Base-by-base conservation (phyloP, 2,797 vertebrate genomes). In the Phylloscopus collybita region DNA sequence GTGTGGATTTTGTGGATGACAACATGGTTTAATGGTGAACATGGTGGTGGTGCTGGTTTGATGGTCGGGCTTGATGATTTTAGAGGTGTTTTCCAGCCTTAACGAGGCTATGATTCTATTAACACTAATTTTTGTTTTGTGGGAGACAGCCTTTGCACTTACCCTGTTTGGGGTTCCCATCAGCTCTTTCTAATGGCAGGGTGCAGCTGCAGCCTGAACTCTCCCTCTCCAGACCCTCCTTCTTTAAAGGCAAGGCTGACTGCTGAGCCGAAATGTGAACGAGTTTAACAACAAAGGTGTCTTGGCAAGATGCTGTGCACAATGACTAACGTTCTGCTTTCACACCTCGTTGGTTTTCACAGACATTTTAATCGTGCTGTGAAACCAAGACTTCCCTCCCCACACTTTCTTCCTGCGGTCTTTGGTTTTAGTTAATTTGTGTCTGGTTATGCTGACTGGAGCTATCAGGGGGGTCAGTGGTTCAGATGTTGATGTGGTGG, bases 301-400 rank as follows among this genome's bases (percentile, higher is more conserved):
- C 85, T 70, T 70, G 67, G 76, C 76, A 75, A 79, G 92, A 53
- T 73, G 79, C 73, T 95, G 0, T 59, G 75, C 61, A 51, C 76
- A 72, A 5, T 95, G 96, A 94, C 91, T 90, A 95, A 90, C 17
- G 2, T 44, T 89, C 49, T 92, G 32, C 87, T 92, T 88, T 93
- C 86, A 88, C 89, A 66, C 89, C 62, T 88, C 16, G 0, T 36
- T 9, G n/a, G 5, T 88, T 93, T 92, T 84, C 76, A 81, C 66
- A 56, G 90, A 12, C 62, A 13, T 90, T 90, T 79, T 54, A 90
- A 59, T 90, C 0, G 0, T 54, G 49, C 73, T 56, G 70, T 92
- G 86, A 92, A 91, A 30, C 11, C 60, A 71, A 18, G 60, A 17
- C 69, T 61, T 80, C 25, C 14, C 29, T 83, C 15, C 18, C 23